A percentile compares a stretch with the other conserved stretches of the same genome.
Evolutionary conservation across 2,113 vertebrate genomes (phyloP).

Genomic region (Mormoops blainvillei): DNA sequence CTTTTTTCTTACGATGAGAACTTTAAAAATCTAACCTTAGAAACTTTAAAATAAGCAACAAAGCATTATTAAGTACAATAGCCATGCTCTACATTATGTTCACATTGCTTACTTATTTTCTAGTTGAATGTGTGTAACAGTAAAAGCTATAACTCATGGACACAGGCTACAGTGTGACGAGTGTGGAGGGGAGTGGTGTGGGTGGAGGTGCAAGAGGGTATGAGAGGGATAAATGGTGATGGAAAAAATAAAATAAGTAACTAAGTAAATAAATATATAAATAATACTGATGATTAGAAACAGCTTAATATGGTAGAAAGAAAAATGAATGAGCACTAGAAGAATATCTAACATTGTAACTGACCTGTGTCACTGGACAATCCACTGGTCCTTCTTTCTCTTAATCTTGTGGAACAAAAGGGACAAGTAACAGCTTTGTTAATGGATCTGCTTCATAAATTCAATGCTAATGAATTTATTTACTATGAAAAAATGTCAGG

Average conservation of each 20-base stretch:
- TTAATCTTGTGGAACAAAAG: background rate
- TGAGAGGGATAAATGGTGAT: too few species aligned
- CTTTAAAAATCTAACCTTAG: background rate
- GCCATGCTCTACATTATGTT: background rate
- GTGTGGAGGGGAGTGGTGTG: too few species aligned
- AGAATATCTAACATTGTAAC: background rate
- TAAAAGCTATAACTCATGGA: background rate
- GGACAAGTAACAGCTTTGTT: background rate
- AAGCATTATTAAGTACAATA: background rate
- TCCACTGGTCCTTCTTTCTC: background rate
- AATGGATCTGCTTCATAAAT: background rate
- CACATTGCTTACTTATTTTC: background rate
- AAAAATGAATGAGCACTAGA: background rate
- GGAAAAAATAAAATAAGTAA: too few species aligned
- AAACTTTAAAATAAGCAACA: background rate
- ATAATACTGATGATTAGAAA: background rate
- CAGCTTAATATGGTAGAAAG: background rate
- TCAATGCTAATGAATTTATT: background rate
- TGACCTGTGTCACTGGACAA: background rate
- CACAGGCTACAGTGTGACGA: too few species aligned
- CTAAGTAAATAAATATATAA: background rate
- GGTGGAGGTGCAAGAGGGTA: too few species aligned
- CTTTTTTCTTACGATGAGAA: background rate
- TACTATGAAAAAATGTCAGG: background rate
- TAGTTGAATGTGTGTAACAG: background rate